Evolutionary conservation across 1,140 invertebrate species (phyloP), one percentile per base, ranked within the genome.

Genomic region (Mercenaria mercenaria): DNA sequence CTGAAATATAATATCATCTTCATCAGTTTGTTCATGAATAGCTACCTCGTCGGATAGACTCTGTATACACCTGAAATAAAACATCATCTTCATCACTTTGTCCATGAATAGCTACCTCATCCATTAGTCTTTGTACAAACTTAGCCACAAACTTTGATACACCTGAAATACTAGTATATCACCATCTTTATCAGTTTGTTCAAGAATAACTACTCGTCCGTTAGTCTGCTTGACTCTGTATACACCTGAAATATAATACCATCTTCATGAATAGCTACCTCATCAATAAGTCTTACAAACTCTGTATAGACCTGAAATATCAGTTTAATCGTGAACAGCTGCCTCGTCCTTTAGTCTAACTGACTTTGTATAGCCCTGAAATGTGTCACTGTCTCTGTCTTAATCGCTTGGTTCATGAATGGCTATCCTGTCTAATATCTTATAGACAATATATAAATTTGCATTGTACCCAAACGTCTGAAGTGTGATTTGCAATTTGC

Each of bases 211-310:
- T 0, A 37, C 91, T n/a, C n/a, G 20, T 50, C 47, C 10, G 47
- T 50, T 50, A 50, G 47, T 50, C 20, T 50, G n/a, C n/a, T n/a
- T n/a, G n/a, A n/a, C n/a, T n/a, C n/a, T n/a, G n/a, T n/a, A n/a
- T n/a, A n/a, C n/a, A n/a, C n/a, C n/a, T 93, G 87, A 84, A 95
- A 96, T 1, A 96, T 74, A 43, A 95, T 95, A 2, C 94, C 95
- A 29, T 94, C 90, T 91, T 93, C 91, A 34, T 93, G 89, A 10
- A 96, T 47, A 18, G 83, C 56, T 0, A 37, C 91, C 50, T 95
- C 94, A 83, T 95, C 94, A 8, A 94, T 95, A 23, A 96, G 89
- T 50, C 95, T 88, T 18, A 96, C 86, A 13, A 88, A 92, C 90
- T 96, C 95, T 26, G 95, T 95, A 13, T 93, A 84, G n/a, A 95